A percentile compares a stretch with the other conserved stretches of the same genome.
These are phyloP conservation scores for Pristis pectinata DNA, from an alignment of 2,797 vertebrate genomes.

Conservation along the genomic window DNA sequence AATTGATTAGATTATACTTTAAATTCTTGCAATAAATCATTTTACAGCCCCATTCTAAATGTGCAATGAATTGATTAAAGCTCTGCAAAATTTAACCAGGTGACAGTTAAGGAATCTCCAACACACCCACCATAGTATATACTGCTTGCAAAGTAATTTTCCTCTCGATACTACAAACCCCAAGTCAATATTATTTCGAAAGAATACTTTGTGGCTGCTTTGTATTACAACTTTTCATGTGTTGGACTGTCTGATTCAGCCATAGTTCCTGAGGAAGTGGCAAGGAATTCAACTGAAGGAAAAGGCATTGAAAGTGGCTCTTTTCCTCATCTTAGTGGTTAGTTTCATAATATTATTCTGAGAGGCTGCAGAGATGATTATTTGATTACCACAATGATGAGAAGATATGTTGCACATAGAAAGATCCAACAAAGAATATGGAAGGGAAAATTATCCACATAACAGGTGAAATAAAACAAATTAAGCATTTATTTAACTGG, in stretches of 20 bases:
- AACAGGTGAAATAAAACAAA: neutral
- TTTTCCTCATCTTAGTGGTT: neutral
- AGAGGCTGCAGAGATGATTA: neutral
- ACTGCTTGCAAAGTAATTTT: neutral
- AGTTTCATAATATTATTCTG: neutral
- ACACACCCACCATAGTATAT: neutral
- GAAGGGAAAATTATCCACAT: neutral
- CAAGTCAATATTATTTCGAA: neutral
- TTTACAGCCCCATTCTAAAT: neutral
- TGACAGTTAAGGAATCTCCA: neutral
- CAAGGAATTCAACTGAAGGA: neutral
- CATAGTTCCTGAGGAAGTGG: neutral
- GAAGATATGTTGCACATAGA: neutral
- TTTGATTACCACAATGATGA: neutral
- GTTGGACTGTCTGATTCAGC: neutral
- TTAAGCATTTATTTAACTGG: neutral
- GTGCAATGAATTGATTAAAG: neutral
- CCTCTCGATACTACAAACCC: neutral
- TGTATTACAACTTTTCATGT: neutral
- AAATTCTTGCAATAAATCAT: neutral
- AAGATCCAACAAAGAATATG: neutral
- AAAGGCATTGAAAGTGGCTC: neutral
- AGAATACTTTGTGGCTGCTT: neutral
- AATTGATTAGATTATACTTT: neutral
- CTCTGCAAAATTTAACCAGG: neutral